A percentile compares a stretch with the other conserved stretches of the same genome.
These are phyloP conservation scores for Gryllus bimaculatus DNA, from an alignment of 1,140 invertebrate genomes.

Conservation along the genomic window DNA sequence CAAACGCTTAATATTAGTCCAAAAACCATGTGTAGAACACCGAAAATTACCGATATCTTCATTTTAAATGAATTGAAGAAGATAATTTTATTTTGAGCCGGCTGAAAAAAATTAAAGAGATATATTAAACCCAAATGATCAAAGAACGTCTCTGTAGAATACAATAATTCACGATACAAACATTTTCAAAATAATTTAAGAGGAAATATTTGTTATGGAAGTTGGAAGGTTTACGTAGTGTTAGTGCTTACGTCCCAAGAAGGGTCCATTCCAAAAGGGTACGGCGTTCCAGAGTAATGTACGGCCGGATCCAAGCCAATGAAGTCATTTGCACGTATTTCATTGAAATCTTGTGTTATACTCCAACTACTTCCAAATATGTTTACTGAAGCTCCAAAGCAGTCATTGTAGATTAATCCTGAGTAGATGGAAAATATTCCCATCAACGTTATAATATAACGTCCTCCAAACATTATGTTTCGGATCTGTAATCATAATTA, in stretches of 20 bases:
- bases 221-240: slow-evolving; percentile 12
- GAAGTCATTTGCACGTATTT: slow-evolving; percentile 36
- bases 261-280: slow-evolving; percentile 82
- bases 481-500: slow-evolving; percentile 57
- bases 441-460: slow-evolving; percentile 97
- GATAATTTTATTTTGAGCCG: slow-evolving; percentile 54
- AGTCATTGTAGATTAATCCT: slow-evolving; percentile 93
- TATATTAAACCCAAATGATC: too few species aligned
- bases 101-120: slow-evolving; percentile 35
- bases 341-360: slow-evolving; percentile 35
- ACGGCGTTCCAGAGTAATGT: slow-evolving; percentile 51
- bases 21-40: slow-evolving; percentile 58
- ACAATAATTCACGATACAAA: too few species aligned
- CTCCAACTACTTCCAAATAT: slow-evolving; percentile 83
- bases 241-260: slow-evolving; percentile 59
- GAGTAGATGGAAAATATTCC: slow-evolving; percentile 95
- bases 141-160: too few species aligned
- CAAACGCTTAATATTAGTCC: slow-evolving; percentile 47
- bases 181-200: too few species aligned
- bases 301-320: slow-evolving; percentile 54
- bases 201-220: too few species aligned
- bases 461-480: slow-evolving; percentile 93
- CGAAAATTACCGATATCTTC: slow-evolving; percentile 59
- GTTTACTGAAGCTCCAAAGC: slow-evolving; percentile 93
- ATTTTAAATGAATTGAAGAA: slow-evolving; percentile 64